These are phyloP conservation scores for Drosophila chauvacae DNA, from an alignment of 1,140 invertebrate genomes.

Conservation along the genomic window DNA sequence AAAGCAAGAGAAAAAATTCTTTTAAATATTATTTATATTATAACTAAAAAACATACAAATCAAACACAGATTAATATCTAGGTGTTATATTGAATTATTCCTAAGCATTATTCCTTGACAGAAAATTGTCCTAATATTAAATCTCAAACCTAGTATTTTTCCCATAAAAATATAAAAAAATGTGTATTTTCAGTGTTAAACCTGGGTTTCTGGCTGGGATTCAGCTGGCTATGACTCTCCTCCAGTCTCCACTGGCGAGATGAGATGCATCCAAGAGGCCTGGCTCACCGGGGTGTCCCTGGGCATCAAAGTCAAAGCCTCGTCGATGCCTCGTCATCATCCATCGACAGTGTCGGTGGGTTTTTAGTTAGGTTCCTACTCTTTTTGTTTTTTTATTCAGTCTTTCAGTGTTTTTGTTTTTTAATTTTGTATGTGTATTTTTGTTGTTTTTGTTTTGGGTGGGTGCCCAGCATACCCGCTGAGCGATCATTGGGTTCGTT, in stretches of 20 bases:
- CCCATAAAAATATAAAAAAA: too few relatives aligned
- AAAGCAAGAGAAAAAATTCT: too few relatives aligned
- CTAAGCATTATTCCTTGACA: neutral
- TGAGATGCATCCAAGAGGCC: constrained; percentile 35
- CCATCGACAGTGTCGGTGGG: constrained; percentile 68
- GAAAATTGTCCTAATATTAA: too few relatives aligned
- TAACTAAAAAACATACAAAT: neutral
- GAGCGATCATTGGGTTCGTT: constrained; percentile 68
- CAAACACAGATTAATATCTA: neutral
- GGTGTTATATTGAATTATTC: neutral
- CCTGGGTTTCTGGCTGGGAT: constrained; percentile 34
- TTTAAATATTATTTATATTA: too few relatives aligned
- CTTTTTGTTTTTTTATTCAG: constrained; percentile 3
- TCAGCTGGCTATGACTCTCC: constrained; percentile 17
- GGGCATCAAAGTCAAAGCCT: constrained; percentile 72
- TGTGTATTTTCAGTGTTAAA: neutral
- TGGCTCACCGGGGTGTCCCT: constrained; percentile 74
- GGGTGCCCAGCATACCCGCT: constrained; percentile 70
- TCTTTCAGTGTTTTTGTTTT: constrained; percentile 11
- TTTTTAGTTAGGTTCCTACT: constrained; percentile 45
- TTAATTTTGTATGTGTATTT: constrained; percentile 17
- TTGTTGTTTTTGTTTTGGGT: constrained; percentile 46
- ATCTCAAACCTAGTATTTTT: too few relatives aligned
- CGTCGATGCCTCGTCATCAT: constrained; percentile 67
- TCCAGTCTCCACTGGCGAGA: constrained; percentile 30